Conservation (phyloP, 2,797 vertebrate species). For the Lepus oiostolus region DNA sequence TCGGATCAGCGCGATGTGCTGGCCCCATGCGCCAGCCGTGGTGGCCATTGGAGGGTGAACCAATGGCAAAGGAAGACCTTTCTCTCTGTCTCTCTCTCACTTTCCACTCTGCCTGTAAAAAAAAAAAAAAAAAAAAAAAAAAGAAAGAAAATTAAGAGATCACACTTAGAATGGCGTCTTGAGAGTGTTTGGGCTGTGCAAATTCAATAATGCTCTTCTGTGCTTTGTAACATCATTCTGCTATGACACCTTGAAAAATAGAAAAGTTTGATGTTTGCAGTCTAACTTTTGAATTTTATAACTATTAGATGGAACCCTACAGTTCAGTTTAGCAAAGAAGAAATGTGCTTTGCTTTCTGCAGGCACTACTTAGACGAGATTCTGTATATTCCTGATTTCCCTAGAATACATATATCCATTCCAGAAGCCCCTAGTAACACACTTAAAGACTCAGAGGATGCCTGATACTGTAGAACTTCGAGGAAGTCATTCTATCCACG, state of each 20-base stretch:
- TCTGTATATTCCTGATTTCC: not conserved
- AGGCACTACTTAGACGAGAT: not conserved
- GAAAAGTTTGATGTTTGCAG: not conserved
- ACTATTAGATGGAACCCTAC: not conserved
- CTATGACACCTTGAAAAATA: conserved; percentile 2
- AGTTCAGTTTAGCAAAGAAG: conserved; percentile 13
- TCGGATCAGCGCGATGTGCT: no score
- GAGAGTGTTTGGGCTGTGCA: not conserved
- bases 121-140: not conserved
- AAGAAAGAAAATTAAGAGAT: not conserved
- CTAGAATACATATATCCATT: not conserved
- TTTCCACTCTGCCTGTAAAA: not conserved
- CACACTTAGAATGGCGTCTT: not conserved
- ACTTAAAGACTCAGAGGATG: not conserved
- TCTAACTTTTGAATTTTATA: not conserved
- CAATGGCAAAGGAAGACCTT: no score
- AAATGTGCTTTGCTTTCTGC: not conserved
- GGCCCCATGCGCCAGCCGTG: accelerated
- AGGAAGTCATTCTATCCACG: not conserved
- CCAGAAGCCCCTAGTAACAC: not conserved
- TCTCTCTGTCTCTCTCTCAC: no score
- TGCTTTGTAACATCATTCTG: not conserved
- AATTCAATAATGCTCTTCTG: not conserved
- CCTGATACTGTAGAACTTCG: not conserved
- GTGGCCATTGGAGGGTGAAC: no score